A percentile compares a stretch with the other conserved stretches of the same genome.
phyloP scores from a whole-genome alignment of 2,797 vertebrate species.

The Gymnoscopelus microlampas region DNA sequence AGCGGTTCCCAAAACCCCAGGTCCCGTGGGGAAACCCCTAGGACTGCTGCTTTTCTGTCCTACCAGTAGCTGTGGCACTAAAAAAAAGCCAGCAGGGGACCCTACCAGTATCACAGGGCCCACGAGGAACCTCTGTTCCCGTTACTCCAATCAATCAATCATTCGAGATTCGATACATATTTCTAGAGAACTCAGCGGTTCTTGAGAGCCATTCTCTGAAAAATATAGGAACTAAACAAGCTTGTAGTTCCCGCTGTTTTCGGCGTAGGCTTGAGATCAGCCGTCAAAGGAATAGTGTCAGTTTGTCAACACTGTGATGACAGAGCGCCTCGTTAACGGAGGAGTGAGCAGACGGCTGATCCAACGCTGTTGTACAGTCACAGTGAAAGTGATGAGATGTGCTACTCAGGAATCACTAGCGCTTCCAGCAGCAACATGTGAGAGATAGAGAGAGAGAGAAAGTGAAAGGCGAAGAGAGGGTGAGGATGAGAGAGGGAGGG shows the following conservation, averaged over 20 bases:
- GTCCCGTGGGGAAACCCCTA: no score
- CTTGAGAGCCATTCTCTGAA: not conserved
- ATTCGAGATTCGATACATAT: not conserved
- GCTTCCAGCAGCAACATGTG: conserved; percentile 35
- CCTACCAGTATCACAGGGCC: no score
- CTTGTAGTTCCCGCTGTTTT: no score
- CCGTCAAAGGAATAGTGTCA: no score
- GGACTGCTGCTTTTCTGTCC: no score
- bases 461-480: no score
- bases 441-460: not conserved
- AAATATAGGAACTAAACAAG: no score
- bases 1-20: no score
- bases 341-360: not conserved
- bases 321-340: conserved; percentile 24
- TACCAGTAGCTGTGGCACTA: no score
- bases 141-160: not conserved
- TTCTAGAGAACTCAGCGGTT: not conserved
- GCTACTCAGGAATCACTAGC: conserved; percentile 3
- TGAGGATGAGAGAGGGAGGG: not conserved
- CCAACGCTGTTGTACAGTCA: not conserved
- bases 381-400: not conserved
- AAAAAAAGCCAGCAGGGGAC: no score
- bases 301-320: conserved; percentile 32
- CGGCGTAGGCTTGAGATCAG: not conserved
- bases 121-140: not conserved